Evolutionary conservation across 2,797 vertebrate genomes (phyloP).

Genomic region (Thamnophis elegans): DNA sequence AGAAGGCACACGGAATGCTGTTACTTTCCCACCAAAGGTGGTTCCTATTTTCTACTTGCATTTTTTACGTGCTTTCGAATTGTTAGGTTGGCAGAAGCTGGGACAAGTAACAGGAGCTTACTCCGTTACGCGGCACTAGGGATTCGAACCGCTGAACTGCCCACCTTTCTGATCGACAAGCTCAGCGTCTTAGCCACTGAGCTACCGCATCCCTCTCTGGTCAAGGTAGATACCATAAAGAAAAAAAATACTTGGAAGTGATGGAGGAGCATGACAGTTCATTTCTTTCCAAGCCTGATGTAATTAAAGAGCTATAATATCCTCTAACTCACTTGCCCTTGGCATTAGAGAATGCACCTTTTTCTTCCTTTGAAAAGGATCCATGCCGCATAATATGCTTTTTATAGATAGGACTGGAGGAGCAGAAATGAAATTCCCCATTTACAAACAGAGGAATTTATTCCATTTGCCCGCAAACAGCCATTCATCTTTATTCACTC

Average conservation of each 20-base stretch:
- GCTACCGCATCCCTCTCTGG: conserved; percentile 10
- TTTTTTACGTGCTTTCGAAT: no score
- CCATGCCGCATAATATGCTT: conserved; percentile 15
- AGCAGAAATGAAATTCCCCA: not conserved
- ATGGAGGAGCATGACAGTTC: conserved; percentile 41
- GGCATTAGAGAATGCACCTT: conserved; percentile 11
- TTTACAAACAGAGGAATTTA: not conserved
- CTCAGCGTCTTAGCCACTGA: no score
- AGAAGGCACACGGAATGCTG: no score
- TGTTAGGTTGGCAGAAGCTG: no score
- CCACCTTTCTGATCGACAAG: no score
- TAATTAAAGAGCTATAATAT: conserved; percentile 61
- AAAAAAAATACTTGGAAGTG: conserved; percentile 36
- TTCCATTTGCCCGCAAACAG: conserved; percentile 25
- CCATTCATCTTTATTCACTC: conserved; percentile 15
- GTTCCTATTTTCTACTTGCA: no score
- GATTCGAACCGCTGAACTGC: no score
- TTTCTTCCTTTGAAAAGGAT: not conserved
- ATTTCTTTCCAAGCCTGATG: conserved; percentile 44
- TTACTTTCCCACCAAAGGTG: no score
- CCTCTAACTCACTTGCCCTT: conserved; percentile 54
- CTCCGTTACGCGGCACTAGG: no score
- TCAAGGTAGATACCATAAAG: conserved; percentile 48
- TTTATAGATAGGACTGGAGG: not conserved
- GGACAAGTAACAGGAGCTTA: no score